phyloP scores from a whole-genome alignment of 2,113 vertebrate species.

The Dromiciops gliroides region DNA sequence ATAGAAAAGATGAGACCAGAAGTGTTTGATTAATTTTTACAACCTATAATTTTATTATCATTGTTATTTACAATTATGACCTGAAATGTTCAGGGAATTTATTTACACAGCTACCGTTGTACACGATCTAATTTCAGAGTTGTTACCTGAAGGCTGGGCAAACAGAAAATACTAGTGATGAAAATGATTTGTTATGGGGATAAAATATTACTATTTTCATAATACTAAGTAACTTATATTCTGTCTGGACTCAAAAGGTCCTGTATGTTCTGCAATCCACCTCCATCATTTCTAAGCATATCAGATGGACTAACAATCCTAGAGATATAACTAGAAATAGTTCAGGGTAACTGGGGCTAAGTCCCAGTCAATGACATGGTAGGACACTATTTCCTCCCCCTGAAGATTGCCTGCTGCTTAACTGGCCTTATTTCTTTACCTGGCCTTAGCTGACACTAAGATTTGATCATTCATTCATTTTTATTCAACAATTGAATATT shows the following conservation, averaged over 20 bases:
- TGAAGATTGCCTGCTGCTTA: neutral
- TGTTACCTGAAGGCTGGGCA: neutral
- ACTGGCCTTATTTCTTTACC: neutral
- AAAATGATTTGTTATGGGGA: neutral
- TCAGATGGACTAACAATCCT: neutral
- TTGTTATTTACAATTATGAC: neutral
- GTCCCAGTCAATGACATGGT: no score
- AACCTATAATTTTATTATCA: neutral
- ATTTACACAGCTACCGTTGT: conserved; percentile 23
- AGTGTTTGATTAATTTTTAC: neutral
- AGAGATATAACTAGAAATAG: neutral
- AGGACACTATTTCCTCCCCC: neutral
- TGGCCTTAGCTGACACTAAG: neutral
- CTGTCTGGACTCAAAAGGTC: neutral
- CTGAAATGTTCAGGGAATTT: neutral
- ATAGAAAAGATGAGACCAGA: neutral
- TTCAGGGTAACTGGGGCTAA: neutral
- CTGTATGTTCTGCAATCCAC: neutral
- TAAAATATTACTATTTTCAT: neutral
- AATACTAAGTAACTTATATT: neutral
- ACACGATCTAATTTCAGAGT: conserved; percentile 7
- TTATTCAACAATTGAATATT: neutral
- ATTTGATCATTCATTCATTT: neutral
- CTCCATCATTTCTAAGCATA: neutral
- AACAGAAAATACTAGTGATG: neutral